Conservation (phyloP, 2,888 invertebrate species). For the Protula sp. region DNA sequence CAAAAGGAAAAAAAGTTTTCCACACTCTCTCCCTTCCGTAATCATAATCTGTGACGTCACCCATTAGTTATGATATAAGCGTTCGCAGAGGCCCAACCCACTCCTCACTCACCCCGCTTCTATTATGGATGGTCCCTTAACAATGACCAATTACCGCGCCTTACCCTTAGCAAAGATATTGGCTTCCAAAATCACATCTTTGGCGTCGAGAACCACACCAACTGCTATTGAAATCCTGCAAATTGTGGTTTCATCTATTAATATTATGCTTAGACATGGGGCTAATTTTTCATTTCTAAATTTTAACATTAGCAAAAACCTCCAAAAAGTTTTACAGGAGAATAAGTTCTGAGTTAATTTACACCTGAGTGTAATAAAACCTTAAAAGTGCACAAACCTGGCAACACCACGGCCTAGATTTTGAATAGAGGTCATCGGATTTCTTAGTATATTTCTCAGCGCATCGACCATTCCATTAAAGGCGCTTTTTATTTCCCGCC, state of each 20-base stretch:
- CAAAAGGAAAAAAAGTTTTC: no score
- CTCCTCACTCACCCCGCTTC: no score
- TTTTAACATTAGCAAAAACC: no score
- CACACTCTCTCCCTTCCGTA: no score
- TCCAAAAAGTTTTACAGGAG: no score
- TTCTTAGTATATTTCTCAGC: neutral
- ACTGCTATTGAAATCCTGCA: conserved; percentile 2
- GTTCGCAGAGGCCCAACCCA: no score
- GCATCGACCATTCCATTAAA: conserved; percentile 1
- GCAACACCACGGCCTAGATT: neutral
- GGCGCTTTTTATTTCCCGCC: neutral
- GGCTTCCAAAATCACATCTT: conserved; percentile 1
- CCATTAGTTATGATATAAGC: no score
- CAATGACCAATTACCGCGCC: no score
- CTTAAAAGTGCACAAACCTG: neutral
- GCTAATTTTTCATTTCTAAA: neutral
- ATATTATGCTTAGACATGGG: neutral
- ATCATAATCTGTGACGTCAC: no score
- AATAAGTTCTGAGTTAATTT: no score
- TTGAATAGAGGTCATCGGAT: neutral
- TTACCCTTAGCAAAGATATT: conserved; percentile 7
- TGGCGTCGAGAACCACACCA: conserved; percentile 1
- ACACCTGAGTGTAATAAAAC: neutral
- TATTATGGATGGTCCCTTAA: no score
- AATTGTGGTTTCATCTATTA: neutral